Percentiles rank a stretch among this genome's conserved stretches.
These are phyloP conservation scores for Psix sp. DNA, from an alignment of 1,140 invertebrate genomes.

Conservation along the genomic window DNA sequence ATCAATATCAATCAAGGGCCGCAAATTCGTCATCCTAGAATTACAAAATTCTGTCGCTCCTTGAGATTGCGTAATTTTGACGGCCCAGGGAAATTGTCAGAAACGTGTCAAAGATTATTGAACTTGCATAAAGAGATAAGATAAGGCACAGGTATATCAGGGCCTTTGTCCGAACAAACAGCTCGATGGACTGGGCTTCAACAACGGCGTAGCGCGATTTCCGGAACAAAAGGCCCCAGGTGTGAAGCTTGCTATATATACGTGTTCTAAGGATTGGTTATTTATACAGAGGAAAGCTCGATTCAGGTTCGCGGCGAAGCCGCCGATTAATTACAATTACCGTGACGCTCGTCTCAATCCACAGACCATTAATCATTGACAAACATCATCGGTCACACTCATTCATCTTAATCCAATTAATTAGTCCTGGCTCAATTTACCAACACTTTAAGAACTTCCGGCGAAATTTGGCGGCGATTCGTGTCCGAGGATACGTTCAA, in stretches of 20 bases:
- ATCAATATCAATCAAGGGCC: conserved; percentile 18
- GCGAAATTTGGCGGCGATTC: conserved; percentile 2
- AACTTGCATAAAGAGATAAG: conserved; percentile 25
- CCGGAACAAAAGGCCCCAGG: too few species aligned
- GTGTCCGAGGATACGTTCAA: neutral
- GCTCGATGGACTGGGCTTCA: too few species aligned
- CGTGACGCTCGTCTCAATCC: conserved; percentile 11
- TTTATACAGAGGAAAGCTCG: too few species aligned
- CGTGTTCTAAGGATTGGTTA: too few species aligned
- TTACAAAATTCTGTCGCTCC: conserved; percentile 19
- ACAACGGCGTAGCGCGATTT: too few species aligned
- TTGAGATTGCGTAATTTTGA: conserved; percentile 7
- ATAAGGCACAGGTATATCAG: conserved; percentile 11
- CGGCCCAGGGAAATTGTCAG: neutral
- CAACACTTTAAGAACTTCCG: conserved; percentile 34
- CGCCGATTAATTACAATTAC: conserved; percentile 45
- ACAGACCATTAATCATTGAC: conserved; percentile 41
- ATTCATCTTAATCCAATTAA: conserved; percentile 45
- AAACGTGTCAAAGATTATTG: conserved; percentile 33
- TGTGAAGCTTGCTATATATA: too few species aligned
- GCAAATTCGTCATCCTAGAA: conserved; percentile 24
- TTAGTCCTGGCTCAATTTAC: conserved; percentile 15
- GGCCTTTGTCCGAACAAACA: conserved; percentile 12
- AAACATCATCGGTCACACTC: conserved; percentile 27
- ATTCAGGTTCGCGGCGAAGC: too few species aligned